phyloP scores from a whole-genome alignment of 2,113 vertebrate species.

The Uropsilus gracilis region DNA sequence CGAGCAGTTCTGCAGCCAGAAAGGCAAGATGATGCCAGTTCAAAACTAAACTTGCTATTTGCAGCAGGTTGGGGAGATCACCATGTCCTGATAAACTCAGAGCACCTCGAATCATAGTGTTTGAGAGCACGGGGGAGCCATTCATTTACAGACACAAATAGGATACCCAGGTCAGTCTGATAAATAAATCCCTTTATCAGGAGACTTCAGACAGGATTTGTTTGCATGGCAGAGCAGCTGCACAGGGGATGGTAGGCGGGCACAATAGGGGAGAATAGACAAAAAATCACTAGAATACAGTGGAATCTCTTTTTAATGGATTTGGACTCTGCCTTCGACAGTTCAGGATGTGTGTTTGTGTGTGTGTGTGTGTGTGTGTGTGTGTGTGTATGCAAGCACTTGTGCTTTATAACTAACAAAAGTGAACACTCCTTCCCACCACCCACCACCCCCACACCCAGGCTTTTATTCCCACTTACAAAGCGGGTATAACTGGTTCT shows the following conservation, averaged over 20 bases:
- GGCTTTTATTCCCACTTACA: conserved; percentile 66
- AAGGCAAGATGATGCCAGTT: not conserved
- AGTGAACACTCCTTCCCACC: not conserved
- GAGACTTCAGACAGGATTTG: conserved; percentile 25
- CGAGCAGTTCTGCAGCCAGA: not conserved
- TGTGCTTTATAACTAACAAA: not conserved
- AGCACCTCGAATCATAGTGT: not conserved
- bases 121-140: not conserved
- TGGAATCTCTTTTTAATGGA: conserved; percentile 47
- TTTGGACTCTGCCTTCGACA: not conserved
- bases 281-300: not conserved
- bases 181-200: conserved; percentile 46
- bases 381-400: too few relatives aligned
- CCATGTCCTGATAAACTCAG: not conserved
- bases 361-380: not conserved
- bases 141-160: not conserved
- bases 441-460: not conserved
- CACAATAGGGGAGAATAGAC: not conserved
- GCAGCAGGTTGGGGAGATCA: not conserved
- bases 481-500: conserved; percentile 74
- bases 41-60: not conserved
- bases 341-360: not conserved
- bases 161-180: not conserved
- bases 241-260: not conserved
- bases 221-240: not conserved